phyloP scores from a whole-genome alignment of 1,140 invertebrate genomes.

The Calosoma granatense region DNA sequence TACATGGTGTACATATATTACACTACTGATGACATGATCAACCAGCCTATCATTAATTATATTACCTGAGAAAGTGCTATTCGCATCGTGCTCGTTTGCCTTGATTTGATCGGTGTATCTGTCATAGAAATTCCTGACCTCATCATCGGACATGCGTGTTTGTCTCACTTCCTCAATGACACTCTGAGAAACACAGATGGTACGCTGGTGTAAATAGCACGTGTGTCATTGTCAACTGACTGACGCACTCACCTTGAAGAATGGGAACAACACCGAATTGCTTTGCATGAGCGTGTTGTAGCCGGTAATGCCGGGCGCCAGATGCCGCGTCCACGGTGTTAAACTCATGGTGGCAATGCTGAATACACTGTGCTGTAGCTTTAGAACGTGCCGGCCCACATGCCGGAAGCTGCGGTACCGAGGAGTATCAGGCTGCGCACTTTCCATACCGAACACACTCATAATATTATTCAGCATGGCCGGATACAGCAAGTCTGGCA shows the following conservation, averaged over 20 bases:
- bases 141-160: conserved; percentile 12
- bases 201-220: not conserved
- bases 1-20: conserved; percentile 18
- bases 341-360: not conserved
- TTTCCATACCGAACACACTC: not conserved
- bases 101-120: conserved; percentile 14
- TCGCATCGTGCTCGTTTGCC: conserved; percentile 11
- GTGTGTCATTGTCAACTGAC: not conserved
- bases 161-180: not conserved
- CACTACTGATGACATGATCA: not conserved
- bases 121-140: conserved; percentile 17
- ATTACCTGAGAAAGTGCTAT: conserved; percentile 1
- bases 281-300: not conserved
- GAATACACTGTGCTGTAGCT: not conserved
- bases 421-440: not conserved
- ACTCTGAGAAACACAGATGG: not conserved
- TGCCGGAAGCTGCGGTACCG: not conserved
- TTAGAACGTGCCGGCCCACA: not conserved
- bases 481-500: not conserved
- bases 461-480: not conserved
- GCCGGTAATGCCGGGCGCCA: not conserved
- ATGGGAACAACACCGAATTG: not conserved
- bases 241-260: not conserved
- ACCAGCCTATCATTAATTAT: not conserved
- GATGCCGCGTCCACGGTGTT: not conserved